Evolutionary conservation across 2,797 vertebrate species (phyloP).

Genomic region (Botia almorhae): DNA sequence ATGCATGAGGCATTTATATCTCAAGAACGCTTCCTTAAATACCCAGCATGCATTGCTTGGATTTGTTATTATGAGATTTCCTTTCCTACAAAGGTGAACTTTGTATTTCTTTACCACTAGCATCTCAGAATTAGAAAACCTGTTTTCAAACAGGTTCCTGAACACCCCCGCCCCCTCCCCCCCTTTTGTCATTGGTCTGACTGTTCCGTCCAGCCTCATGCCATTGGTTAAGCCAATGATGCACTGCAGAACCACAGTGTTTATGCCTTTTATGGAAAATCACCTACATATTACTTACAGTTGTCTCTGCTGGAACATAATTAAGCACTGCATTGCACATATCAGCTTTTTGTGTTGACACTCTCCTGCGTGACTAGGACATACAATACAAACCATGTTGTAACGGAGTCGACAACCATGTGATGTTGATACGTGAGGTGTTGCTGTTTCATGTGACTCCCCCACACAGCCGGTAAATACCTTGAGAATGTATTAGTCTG

Average conservation of each 20-base stretch:
- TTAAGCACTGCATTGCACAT: not conserved
- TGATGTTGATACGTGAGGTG: conserved; percentile 65
- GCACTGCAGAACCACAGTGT: not conserved
- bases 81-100: not conserved
- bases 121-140: too few species aligned
- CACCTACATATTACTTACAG: not conserved
- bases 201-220: too few species aligned
- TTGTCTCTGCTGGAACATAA: not conserved
- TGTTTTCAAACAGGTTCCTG: too few species aligned
- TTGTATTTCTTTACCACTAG: too few species aligned
- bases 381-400: conserved; percentile 50
- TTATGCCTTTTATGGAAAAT: not conserved
- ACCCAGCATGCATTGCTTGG: not conserved
- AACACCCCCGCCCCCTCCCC: too few species aligned
- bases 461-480: conserved; percentile 64
- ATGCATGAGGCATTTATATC: not conserved
- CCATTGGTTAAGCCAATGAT: not conserved
- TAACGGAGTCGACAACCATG: conserved; percentile 53
- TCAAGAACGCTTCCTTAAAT: conserved; percentile 3
- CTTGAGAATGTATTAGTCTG: conserved; percentile 67
- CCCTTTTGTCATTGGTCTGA: not conserved
- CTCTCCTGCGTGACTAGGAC: not conserved
- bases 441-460: conserved; percentile 50
- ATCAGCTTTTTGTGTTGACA: not conserved
- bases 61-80: not conserved